Base-by-base conservation (phyloP, 1,140 invertebrate genomes). In the Calephelis nemesis region DNA sequence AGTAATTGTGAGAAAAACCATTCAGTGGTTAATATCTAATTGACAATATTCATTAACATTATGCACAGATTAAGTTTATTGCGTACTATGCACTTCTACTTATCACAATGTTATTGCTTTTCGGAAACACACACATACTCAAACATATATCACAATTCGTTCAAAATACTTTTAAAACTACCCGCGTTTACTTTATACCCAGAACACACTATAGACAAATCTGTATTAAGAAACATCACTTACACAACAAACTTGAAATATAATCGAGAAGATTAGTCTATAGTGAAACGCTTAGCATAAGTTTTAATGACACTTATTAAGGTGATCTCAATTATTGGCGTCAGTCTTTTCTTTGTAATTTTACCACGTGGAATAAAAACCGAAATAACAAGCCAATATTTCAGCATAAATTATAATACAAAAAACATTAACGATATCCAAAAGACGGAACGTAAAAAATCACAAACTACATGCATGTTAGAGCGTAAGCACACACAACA, bases 51-150 rank as follows among this genome's bases (percentile, higher is more conserved):
- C 13, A 58, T 58, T 79, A 77, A 85, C 69, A 84, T 77, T 79
- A 79, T 77, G 72, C 76, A 78, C 75, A 83, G 74, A 77, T 74
- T 82, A 73, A 73, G 71, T 78, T 73, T 72, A 77, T 77, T 75
- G 74, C 82, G 78, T 80, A 87, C 79, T 84, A 80, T 81, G 80
- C 76, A 84, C 82, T 72, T 78, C 79, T 83, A 88, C 74, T 76
- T 91, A 91, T 91, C 88, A 91, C 88, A 91, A 87, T 78, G 77
- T 91, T 91, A 91, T 91, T 91, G 88, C 88, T 91, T 88, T 85
- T 83, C 79, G 81, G 83, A 88, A 81, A 90, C 81, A 85, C 82
- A 82, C 83, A 83, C 80, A 54, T 66, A 85, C 83, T 84, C 79
- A 84, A 87, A 85, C 78, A 82, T 68, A 84, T 91, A 90, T 88